Base-by-base conservation (phyloP, 2,888 invertebrate species). In the Meghimatium bilineatum region DNA sequence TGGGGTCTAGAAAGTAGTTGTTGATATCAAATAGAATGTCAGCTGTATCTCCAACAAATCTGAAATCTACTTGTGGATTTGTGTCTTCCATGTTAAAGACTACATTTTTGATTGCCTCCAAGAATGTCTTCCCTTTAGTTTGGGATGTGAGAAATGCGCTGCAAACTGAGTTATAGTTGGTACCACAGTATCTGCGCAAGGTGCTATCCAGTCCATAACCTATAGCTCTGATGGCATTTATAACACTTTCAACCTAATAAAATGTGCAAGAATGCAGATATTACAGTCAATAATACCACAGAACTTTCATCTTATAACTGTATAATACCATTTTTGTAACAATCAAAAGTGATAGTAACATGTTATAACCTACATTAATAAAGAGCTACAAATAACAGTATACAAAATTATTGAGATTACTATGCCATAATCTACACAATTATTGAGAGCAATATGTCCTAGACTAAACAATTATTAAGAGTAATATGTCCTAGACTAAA, bases 161-260 rank as follows among this genome's bases (percentile, higher is more conserved):
- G 84, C 93, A 93, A 26, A 92, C 83, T 0, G 88, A 86, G 14
- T 44, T 87, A 85, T 91, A 91, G 38, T 36, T 63, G 12, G 14
- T 34, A 10, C 92, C 92, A 85, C 93, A 93, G 85, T 88, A 89
- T 29, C 89, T 83, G 36, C 80, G 78, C 6, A 84, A 77, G 34
- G 72, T 89, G 17, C 80, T 87, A 82, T 91, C 87, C 20, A 92
- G 84, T 26, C 90, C 92, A 66, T 85, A 79, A 6, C 91, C 91
- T 32, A 91, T 86, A 6, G 92, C 91, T 72, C 89, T 87, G 23
- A 92, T 89, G 2, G 90, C 90, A 67, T 91, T 91, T 49, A 93
- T 90, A 10, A 90, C 88, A 71, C 89, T 86, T 12, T 88, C 85
- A 12, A 89, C 88, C 78, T 78, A 80, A 1, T n/a, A 80, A 26